These are phyloP conservation scores for Umimayanthus chanpuru DNA, from an alignment of 92 coral and sea anemone genomes.

Conservation along the genomic window DNA sequence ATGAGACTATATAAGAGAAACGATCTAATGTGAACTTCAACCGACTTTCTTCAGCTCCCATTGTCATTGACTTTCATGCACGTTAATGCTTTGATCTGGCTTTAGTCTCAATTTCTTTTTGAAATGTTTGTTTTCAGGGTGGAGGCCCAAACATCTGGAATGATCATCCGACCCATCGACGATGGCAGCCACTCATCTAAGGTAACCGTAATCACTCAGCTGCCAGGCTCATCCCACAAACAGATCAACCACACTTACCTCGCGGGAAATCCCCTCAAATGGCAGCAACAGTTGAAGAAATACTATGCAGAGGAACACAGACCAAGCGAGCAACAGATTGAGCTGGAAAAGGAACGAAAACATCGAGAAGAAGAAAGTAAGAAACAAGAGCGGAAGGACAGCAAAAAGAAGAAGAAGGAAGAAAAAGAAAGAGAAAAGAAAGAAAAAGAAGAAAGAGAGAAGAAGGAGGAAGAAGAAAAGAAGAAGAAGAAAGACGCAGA, in stretches of 20 bases:
- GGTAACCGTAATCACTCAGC: constrained; percentile 78
- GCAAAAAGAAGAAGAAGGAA: constrained; percentile 58
- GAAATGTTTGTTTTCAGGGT: constrained; percentile 47
- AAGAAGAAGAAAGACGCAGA: constrained; percentile 50
- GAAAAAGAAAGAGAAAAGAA: constrained; percentile 56
- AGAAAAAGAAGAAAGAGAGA: constrained; percentile 51
- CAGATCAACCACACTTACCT: constrained; percentile 81
- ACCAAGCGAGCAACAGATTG: constrained; percentile 58
- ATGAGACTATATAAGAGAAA: no score
- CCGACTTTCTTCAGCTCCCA: no score
- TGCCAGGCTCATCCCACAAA: constrained; percentile 78
- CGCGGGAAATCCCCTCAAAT: constrained; percentile 82
- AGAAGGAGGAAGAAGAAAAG: constrained; percentile 54
- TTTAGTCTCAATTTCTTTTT: background rate
- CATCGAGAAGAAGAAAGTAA: constrained; percentile 63
- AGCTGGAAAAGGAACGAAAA: constrained; percentile 57
- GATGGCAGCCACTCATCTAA: constrained; percentile 76
- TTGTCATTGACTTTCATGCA: background rate
- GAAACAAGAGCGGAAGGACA: constrained; percentile 45
- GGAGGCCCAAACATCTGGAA: constrained; percentile 70
- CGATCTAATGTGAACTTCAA: no score
- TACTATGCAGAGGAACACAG: constrained; percentile 56
- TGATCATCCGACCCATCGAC: constrained; percentile 76
- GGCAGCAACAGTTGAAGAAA: constrained; percentile 74
- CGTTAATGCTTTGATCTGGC: background rate